Conservation (phyloP, 2,113 vertebrate genomes). For the Deroptyus accipitrinus region DNA sequence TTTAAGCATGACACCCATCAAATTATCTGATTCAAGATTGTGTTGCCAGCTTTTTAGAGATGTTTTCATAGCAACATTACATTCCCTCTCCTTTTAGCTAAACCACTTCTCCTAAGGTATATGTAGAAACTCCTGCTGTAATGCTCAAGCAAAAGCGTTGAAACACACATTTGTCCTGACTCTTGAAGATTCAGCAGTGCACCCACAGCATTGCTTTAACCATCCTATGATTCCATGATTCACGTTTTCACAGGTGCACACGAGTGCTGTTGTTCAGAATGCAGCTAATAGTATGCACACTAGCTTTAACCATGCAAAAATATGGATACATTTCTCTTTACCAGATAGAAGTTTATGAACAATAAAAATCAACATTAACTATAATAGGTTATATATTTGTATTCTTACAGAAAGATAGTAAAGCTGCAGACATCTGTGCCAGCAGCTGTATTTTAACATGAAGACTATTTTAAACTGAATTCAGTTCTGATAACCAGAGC, state of each 20-base stretch:
- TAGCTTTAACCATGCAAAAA: not conserved
- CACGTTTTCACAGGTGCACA: not conserved
- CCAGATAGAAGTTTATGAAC: not conserved
- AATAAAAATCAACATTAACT: not conserved
- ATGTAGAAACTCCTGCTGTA: not conserved
- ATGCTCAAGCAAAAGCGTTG: not conserved
- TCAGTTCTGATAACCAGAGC: not conserved
- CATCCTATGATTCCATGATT: not conserved
- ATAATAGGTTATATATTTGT: not conserved
- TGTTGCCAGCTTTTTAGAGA: not conserved
- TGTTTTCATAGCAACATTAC: not conserved
- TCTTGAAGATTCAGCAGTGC: not conserved
- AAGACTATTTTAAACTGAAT: not conserved
- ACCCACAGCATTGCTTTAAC: not conserved
- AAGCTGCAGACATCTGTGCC: not conserved
- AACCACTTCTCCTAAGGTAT: not conserved
- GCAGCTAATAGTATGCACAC: not conserved
- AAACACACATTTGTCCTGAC: not conserved
- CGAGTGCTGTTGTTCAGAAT: fast-evolving
- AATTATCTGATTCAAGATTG: not conserved
- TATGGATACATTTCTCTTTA: not conserved
- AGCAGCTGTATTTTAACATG: not conserved
- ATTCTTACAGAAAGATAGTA: not conserved
- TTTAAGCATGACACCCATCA: not conserved
- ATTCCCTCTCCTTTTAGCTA: not conserved